Evolutionary conservation across 2,888 invertebrate genomes (phyloP).

Genomic region (Protonemura montana): DNA sequence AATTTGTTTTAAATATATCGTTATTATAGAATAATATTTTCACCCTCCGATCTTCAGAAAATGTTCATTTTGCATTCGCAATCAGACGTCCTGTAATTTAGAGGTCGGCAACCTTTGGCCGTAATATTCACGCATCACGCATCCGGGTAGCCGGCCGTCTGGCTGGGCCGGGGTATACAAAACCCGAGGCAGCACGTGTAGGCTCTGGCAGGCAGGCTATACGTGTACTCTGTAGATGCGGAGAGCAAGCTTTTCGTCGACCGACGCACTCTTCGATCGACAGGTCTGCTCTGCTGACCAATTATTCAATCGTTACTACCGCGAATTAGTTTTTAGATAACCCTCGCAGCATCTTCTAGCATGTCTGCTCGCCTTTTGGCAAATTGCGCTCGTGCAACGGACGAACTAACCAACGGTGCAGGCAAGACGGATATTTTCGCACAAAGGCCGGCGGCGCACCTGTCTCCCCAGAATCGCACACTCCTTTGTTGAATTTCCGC

Average conservation of each 20-base stretch:
- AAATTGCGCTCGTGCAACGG: background rate
- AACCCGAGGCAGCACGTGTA: background rate
- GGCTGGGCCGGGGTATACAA: background rate
- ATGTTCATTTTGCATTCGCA: background rate
- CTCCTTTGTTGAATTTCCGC: slow-evolving; percentile 3
- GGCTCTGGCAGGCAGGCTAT: background rate
- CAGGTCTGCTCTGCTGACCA: background rate
- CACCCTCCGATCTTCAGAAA: background rate
- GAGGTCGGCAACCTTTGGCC: slow-evolving; percentile 27
- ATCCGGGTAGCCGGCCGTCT: slow-evolving; percentile 19
- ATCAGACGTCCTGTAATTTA: slow-evolving; percentile 8
- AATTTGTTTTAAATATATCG: background rate
- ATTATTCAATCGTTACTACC: background rate
- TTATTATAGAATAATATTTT: background rate
- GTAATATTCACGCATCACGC: slow-evolving; percentile 30
- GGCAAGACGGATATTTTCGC: background rate
- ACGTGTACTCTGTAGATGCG: background rate
- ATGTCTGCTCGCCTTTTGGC: background rate
- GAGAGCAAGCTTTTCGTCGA: background rate
- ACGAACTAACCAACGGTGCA: background rate
- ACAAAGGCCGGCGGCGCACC: slow-evolving; percentile 19
- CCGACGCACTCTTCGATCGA: background rate
- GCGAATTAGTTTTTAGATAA: background rate
- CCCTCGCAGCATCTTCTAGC: background rate
- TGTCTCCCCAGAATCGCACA: background rate